phyloP scores from a whole-genome alignment of 2,888 invertebrate species.

The Coleophora deauratella region DNA sequence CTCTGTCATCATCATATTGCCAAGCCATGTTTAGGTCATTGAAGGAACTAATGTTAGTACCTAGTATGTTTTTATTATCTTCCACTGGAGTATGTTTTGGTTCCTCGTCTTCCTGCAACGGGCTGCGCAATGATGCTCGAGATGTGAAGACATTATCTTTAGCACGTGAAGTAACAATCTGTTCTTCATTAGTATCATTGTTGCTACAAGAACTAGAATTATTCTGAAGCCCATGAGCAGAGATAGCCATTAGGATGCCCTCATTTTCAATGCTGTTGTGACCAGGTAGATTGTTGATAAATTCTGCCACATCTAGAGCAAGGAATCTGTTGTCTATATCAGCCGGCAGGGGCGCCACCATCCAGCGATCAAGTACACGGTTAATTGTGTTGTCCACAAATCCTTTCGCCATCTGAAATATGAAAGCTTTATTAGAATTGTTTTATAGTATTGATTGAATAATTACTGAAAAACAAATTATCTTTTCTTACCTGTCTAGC shows the following conservation, averaged over 20 bases:
- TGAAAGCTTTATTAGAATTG: neutral
- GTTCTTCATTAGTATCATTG: slow-evolving; percentile 14
- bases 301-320: slow-evolving; percentile 64
- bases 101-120: slow-evolving; percentile 36
- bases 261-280: slow-evolving; percentile 79
- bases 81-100: slow-evolving; percentile 3
- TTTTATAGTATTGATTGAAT: too few species aligned
- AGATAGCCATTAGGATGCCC: slow-evolving; percentile 83
- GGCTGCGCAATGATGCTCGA: slow-evolving; percentile 26
- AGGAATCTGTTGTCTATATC: slow-evolving; percentile 43
- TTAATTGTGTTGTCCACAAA: slow-evolving; percentile 82
- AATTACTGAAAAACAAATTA: too few species aligned
- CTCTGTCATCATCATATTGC: slow-evolving; percentile 31
- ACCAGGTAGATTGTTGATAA: slow-evolving; percentile 69
- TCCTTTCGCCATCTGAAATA: slow-evolving; percentile 73
- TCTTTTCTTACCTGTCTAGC: slow-evolving; percentile 73
- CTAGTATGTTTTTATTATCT: slow-evolving; percentile 5
- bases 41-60: slow-evolving; percentile 15
- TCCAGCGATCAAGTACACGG: slow-evolving; percentile 76
- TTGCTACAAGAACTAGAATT: slow-evolving; percentile 34
- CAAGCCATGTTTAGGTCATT: slow-evolving; percentile 34
- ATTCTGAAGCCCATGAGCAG: slow-evolving; percentile 78
- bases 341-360: slow-evolving; percentile 57
- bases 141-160: slow-evolving; percentile 23
- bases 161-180: slow-evolving; percentile 8